Evolutionary conservation across 2,113 vertebrate species (phyloP).

Genomic region (Bubo scandiacus): DNA sequence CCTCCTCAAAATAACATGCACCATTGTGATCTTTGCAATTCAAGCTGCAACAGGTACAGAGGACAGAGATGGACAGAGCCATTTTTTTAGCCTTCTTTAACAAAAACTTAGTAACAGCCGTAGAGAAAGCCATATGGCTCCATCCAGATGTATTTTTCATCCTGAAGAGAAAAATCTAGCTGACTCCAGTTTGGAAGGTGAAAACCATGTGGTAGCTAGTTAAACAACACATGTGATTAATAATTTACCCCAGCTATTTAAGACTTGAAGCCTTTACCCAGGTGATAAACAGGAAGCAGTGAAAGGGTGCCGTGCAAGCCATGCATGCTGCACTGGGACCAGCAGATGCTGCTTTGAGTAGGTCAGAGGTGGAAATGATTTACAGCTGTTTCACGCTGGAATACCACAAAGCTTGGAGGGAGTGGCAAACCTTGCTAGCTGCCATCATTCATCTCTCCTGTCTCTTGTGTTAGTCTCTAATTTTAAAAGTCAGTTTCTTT

Average conservation of each 20-base stretch:
- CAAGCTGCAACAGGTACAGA: not conserved
- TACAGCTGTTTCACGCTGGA: not conserved
- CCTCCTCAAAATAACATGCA: not conserved
- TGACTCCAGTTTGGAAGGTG: not conserved
- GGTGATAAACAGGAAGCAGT: not conserved
- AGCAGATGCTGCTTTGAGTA: not conserved
- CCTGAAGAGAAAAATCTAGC: not conserved
- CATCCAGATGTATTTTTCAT: not conserved
- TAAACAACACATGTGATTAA: not conserved
- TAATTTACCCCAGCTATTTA: not conserved
- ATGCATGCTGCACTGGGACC: not conserved
- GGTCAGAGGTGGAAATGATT: not conserved
- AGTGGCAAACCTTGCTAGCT: not conserved
- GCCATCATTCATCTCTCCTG: not conserved
- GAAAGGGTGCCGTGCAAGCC: not conserved
- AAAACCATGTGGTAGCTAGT: not conserved
- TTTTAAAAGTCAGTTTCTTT: not conserved
- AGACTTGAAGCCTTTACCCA: not conserved
- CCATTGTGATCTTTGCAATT: not conserved
- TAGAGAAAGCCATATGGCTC: not conserved
- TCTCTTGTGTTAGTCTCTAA: not conserved
- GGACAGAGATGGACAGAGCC: not conserved
- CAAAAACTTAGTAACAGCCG: not conserved
- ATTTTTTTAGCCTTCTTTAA: not conserved
- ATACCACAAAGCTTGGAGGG: not conserved